Conservation (phyloP, 2,888 invertebrate species). For the Agrochola circellaris region DNA sequence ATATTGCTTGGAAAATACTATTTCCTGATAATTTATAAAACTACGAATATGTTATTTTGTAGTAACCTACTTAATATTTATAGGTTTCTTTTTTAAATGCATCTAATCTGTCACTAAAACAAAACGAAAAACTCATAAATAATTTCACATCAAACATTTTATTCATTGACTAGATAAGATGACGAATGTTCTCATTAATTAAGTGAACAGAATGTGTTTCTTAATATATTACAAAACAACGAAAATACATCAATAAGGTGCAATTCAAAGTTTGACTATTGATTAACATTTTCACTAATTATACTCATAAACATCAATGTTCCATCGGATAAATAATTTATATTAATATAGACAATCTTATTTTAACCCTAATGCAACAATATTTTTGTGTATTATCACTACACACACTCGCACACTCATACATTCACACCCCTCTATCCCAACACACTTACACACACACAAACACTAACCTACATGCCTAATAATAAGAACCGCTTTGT, state of each 20-base stretch:
- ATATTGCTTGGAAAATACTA: background rate
- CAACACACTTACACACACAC: background rate
- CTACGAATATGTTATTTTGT: background rate
- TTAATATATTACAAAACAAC: conserved; percentile 12
- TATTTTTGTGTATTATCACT: conserved; percentile 7
- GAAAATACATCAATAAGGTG: conserved; percentile 6
- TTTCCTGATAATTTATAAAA: background rate
- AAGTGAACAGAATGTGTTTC: background rate
- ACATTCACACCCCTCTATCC: background rate
- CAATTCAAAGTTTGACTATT: background rate
- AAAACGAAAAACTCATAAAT: conserved; percentile 3
- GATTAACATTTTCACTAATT: background rate
- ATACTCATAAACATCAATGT: conserved; percentile 1
- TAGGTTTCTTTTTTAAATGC: background rate
- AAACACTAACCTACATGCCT: background rate
- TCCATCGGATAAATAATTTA: background rate
- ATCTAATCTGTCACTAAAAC: background rate
- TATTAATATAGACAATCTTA: background rate
- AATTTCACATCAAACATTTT: conserved; percentile 1
- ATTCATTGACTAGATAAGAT: conserved; percentile 25
- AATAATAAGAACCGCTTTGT: background rate
- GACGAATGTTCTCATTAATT: background rate
- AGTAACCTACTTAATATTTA: background rate
- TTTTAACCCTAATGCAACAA: background rate
- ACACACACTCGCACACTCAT: background rate